A percentile compares a stretch with the other conserved stretches of the same genome.
These are phyloP conservation scores for Smittia aterrima DNA, from an alignment of 2,888 invertebrate genomes.

Conservation along the genomic window DNA sequence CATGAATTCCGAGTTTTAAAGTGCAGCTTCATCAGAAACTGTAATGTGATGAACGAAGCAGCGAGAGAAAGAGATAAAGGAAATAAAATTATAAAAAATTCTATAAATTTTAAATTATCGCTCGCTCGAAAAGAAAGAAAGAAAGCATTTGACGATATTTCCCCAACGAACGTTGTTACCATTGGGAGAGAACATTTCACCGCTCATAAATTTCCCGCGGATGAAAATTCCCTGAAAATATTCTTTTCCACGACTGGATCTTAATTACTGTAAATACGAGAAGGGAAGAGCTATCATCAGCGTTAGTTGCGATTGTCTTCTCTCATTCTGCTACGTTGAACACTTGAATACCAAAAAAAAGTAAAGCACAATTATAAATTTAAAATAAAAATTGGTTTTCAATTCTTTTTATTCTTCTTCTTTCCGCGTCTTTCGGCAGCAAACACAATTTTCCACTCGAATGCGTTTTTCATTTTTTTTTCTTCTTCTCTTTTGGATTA, in stretches of 20 bases:
- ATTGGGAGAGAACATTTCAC: background rate
- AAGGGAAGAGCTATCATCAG: background rate
- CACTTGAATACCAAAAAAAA: too few relatives aligned
- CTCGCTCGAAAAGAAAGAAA: background rate
- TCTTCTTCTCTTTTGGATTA: background rate
- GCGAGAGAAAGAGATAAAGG: background rate
- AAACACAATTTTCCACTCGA: constrained; percentile 39
- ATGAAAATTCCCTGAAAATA: background rate
- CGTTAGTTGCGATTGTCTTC: background rate
- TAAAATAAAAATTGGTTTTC: background rate
- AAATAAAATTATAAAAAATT: constrained; percentile 15
- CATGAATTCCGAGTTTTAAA: background rate
- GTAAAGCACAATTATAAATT: constrained; percentile 8
- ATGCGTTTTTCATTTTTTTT: constrained; percentile 21
- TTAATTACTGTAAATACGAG: constrained; percentile 6
- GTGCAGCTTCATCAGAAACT: background rate
- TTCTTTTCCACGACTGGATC: background rate
- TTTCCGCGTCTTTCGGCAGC: constrained; percentile 5
- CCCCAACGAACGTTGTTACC: background rate
- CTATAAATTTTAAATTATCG: constrained; percentile 29
- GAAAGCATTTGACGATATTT: background rate
- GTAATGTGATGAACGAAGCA: background rate
- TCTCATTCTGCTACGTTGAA: background rate
- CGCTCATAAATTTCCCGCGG: constrained; percentile 4
- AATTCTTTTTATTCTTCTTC: background rate